Percentiles rank a stretch among this genome's conserved stretches.
phyloP scores from a whole-genome alignment of 2,888 invertebrate genomes.

The Allolobophora icterica region DNA sequence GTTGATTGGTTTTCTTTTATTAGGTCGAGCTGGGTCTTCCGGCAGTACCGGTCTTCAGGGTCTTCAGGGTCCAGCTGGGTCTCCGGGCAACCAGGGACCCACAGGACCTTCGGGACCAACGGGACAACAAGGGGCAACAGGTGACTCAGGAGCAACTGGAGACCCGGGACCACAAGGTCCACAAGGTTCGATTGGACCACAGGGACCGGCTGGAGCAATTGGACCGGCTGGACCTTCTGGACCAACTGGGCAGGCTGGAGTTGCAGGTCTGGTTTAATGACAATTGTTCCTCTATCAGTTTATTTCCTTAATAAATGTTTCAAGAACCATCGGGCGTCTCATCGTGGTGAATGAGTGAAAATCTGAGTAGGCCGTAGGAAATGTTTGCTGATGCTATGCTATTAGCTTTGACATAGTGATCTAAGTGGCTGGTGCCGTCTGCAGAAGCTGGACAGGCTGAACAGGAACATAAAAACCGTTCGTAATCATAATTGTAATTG shows the following conservation, averaged over 20 bases:
- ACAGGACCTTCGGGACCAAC: constrained; percentile 35
- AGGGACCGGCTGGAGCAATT: constrained; percentile 43
- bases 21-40: constrained; percentile 32
- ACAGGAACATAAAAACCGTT: neutral
- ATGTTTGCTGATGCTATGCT: neutral
- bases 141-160: constrained; percentile 42
- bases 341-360: neutral
- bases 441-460: too few relatives aligned
- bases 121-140: constrained; percentile 35
- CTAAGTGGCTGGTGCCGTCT: neutral
- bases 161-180: constrained; percentile 49
- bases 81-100: constrained; percentile 34
- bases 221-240: constrained; percentile 43
- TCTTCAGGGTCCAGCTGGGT: constrained; percentile 28
- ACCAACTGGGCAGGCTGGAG: constrained; percentile 33
- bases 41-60: constrained; percentile 38
- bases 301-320: neutral
- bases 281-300: neutral
- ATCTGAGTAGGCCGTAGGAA: too few relatives aligned
- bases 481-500: neutral
- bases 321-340: neutral
- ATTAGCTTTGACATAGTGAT: neutral
- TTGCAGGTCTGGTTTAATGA: constrained; percentile 15
- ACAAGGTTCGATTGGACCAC: constrained; percentile 46
- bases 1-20: neutral